Conservation (phyloP, 2,797 vertebrate species). For the Pipistrellus kuhlii region DNA sequence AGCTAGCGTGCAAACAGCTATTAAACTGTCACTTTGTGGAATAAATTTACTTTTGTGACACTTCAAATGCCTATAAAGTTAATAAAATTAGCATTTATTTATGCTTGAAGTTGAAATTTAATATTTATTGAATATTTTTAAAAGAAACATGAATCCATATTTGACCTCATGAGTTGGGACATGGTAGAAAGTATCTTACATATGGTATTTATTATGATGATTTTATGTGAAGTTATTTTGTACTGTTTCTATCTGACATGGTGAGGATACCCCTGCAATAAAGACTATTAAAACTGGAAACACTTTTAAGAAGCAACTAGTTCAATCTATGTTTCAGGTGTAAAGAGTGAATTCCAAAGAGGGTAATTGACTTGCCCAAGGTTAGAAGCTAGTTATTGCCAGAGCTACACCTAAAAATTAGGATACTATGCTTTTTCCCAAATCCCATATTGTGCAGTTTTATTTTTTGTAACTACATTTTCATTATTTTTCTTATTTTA, state of each 20-base stretch:
- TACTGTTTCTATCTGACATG: constrained; percentile 29
- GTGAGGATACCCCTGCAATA: background rate
- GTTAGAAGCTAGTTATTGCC: background rate
- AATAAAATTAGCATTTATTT: constrained; percentile 53
- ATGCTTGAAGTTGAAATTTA: constrained; percentile 26
- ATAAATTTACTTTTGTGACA: constrained; percentile 35
- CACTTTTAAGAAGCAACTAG: constrained; percentile 27
- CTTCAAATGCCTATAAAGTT: constrained; percentile 34
- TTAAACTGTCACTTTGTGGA: constrained; percentile 46
- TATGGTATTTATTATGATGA: background rate
- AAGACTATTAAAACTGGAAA: constrained; percentile 41
- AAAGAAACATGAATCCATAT: constrained; percentile 32
- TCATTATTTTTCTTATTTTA: constrained; percentile 85
- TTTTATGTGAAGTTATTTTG: constrained; percentile 56
- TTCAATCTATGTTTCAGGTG: background rate
- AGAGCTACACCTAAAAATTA: constrained; percentile 40
- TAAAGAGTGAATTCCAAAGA: constrained; percentile 34
- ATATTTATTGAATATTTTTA: constrained; percentile 59
- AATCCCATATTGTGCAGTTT: background rate
- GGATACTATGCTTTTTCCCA: background rate
- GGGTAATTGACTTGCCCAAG: background rate
- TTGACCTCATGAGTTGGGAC: background rate
- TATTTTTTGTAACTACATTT: constrained; percentile 76
- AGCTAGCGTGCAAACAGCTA: constrained; percentile 12
- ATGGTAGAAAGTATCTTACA: constrained; percentile 37